These are phyloP conservation scores for Gulo gulo DNA, from an alignment of 2,113 vertebrate genomes.

Conservation along the genomic window DNA sequence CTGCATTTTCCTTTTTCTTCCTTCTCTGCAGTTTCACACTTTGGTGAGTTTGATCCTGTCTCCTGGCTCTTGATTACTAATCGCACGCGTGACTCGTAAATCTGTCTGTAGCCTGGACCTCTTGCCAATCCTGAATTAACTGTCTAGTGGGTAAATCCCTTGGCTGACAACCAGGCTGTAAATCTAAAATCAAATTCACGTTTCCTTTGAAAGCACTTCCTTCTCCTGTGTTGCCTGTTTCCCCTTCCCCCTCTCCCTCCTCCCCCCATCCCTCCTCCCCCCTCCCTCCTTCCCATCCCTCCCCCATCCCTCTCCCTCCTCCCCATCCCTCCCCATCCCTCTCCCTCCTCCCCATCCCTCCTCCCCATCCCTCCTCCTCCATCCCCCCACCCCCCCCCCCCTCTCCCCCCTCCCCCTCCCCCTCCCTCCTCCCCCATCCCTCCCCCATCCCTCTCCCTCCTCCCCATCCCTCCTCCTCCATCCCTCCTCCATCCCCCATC, in stretches of 20 bases:
- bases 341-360: neutral
- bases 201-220: neutral
- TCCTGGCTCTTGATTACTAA: neutral
- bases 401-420: neutral
- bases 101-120: neutral
- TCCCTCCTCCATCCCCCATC: neutral
- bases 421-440: no score
- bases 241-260: neutral
- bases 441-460: neutral
- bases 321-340: neutral
- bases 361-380: neutral
- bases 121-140: neutral
- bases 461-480: no score
- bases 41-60: neutral
- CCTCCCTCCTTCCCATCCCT: neutral
- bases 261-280: no score
- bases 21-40: neutral
- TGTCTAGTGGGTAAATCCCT: neutral
- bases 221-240: neutral
- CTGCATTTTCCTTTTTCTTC: neutral
- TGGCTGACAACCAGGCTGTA: neutral
- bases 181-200: neutral
- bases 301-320: no score
- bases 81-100: neutral
- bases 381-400: no score